Evolutionary conservation across 2,888 invertebrate species (phyloP).

Genomic region (Malthinus flaveolus): DNA sequence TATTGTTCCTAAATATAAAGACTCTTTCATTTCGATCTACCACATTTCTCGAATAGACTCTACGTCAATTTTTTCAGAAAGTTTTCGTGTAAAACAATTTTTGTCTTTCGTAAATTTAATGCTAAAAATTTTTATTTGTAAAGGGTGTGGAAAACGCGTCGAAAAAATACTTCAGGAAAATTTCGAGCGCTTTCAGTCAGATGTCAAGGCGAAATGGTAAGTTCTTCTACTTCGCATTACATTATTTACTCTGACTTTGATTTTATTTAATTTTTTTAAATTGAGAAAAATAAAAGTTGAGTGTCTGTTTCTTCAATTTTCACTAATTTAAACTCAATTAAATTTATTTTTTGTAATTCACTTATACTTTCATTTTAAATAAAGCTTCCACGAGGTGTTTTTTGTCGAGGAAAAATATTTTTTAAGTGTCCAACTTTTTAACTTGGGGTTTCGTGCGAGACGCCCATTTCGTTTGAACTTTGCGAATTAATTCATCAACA

Average conservation of each 20-base stretch:
- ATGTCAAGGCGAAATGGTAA: constrained; percentile 23
- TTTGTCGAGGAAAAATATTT: no score
- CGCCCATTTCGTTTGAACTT: constrained; percentile 19
- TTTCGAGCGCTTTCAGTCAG: constrained; percentile 14
- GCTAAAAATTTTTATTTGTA: constrained; percentile 2
- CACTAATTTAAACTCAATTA: no score
- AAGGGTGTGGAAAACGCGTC: constrained; percentile 27
- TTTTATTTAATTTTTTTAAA: not conserved
- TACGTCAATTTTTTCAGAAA: no score
- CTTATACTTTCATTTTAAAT: not conserved
- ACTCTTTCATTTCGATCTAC: no score
- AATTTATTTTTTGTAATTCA: not conserved
- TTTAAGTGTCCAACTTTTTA: no score
- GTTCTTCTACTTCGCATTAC: constrained; percentile 22
- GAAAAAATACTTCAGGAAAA: constrained; percentile 18
- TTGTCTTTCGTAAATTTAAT: no score
- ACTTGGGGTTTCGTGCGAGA: constrained; percentile 17
- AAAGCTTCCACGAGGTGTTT: not conserved
- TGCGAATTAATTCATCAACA: constrained; percentile 22
- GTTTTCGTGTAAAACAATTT: no score
- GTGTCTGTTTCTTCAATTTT: no score
- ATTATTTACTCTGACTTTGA: constrained; percentile 19
- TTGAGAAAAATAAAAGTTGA: no score
- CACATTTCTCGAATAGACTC: not conserved
- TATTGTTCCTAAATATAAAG: not conserved